A percentile compares a stretch with the other conserved stretches of the same genome.
phyloP scores from a whole-genome alignment of 2,113 vertebrate genomes.

The Prunella fulvescens region DNA sequence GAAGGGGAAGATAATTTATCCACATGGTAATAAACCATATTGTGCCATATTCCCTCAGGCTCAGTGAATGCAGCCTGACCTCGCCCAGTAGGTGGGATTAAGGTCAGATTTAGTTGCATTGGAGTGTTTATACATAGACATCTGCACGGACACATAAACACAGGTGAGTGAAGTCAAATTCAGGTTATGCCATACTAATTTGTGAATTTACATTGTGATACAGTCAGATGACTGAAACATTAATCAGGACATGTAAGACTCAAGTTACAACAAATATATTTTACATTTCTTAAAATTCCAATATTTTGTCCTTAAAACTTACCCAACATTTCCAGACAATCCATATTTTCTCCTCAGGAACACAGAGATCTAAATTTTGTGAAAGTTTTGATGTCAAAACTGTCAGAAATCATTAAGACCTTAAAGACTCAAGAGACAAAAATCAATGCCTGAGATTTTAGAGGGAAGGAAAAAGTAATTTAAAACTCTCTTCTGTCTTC shows the following conservation, averaged over 20 bases:
- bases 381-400: neutral
- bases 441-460: neutral
- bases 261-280: neutral
- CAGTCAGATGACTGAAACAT: neutral
- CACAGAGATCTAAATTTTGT: neutral
- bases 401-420: neutral
- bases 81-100: neutral
- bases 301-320: neutral
- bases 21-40: neutral
- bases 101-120: neutral
- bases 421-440: neutral
- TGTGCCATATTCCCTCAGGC: neutral
- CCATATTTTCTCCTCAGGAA: neutral
- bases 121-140: neutral
- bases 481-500: neutral
- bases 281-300: neutral
- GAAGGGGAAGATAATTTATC: neutral
- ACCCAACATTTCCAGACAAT: neutral
- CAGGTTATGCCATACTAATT: neutral
- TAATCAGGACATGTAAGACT: accelerated
- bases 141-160: neutral
- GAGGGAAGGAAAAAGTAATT: neutral
- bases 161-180: neutral
- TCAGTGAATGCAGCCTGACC: neutral
- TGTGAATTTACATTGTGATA: neutral